phyloP scores from a whole-genome alignment of 2,113 vertebrate species.

The Lamprologus speciosus region DNA sequence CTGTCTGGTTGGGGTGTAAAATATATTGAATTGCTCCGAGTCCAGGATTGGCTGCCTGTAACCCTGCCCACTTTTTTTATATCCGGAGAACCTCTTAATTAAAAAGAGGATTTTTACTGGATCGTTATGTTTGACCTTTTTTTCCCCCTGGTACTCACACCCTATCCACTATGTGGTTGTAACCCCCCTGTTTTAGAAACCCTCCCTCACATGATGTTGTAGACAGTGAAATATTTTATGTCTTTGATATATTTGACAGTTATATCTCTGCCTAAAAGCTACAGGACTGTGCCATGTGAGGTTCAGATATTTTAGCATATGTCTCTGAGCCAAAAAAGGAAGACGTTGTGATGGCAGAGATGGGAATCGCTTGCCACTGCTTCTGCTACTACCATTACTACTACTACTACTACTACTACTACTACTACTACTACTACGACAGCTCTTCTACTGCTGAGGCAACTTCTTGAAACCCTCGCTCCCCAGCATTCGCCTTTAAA shows the following conservation, averaged over 20 bases:
- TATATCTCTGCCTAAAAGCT: conserved; percentile 60
- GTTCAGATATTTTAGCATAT: conserved; percentile 40
- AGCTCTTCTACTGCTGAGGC: conserved; percentile 62
- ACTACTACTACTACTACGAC: conserved; percentile 48
- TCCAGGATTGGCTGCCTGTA: conserved; percentile 44
- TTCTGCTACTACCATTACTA: conserved; percentile 61
- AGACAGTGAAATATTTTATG: conserved; percentile 27
- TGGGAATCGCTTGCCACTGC: conserved; percentile 54
- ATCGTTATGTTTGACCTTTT: conserved; percentile 5
- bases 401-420: conserved; percentile 49
- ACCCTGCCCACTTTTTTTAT: conserved; percentile 2
- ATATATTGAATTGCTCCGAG: not conserved
- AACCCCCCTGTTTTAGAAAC: not conserved
- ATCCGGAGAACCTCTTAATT: conserved; percentile 22
- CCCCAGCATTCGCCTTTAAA: conserved; percentile 66
- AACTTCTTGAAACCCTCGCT: conserved; percentile 65
- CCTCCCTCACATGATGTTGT: conserved; percentile 22
- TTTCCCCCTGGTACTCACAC: conserved; percentile 2
- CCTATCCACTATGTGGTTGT: conserved; percentile 32
- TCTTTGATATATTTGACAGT: conserved; percentile 50
- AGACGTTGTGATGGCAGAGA: conserved; percentile 60
- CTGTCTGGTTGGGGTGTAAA: not conserved
- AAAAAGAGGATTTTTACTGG: not conserved
- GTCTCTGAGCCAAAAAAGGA: conserved; percentile 53
- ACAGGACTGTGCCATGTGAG: conserved; percentile 55